phyloP scores from a whole-genome alignment of 2,888 invertebrate species.

The Papilio gigon region DNA sequence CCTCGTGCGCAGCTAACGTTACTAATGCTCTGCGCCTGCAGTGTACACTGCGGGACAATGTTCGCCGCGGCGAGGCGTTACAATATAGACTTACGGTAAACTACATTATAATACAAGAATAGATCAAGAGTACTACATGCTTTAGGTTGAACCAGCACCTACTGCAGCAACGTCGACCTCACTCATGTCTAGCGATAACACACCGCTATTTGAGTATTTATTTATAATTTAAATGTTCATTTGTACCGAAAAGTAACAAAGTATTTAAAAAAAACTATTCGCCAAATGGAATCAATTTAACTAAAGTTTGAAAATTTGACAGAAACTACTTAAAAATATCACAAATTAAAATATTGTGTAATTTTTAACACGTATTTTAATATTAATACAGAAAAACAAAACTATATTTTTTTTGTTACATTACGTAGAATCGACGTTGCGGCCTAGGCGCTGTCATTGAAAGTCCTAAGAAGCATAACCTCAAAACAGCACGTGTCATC shows the following conservation, averaged over 20 bases:
- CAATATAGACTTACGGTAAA: conserved; percentile 69
- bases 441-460: conserved; percentile 56
- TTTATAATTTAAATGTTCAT: neutral
- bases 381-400: no score
- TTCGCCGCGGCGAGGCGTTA: conserved; percentile 47
- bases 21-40: conserved; percentile 54
- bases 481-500: conserved; percentile 61
- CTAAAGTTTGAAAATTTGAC: neutral
- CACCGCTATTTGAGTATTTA: conserved; percentile 42
- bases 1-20: neutral
- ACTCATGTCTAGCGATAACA: conserved; percentile 58
- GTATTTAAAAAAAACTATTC: no score
- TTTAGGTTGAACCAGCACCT: conserved; percentile 62
- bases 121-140: conserved; percentile 72
- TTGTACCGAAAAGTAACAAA: no score
- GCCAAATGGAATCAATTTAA: no score
- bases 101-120: conserved; percentile 76
- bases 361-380: no score
- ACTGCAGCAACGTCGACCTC: conserved; percentile 62
- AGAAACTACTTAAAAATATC: no score
- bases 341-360: no score
- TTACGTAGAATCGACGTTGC: conserved; percentile 59
- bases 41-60: conserved; percentile 62
- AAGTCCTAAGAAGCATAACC: conserved; percentile 74
- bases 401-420: conserved; percentile 34